Evolutionary conservation across 2,113 vertebrate genomes (phyloP), one percentile per base, ranked within the genome.

Genomic region (Daboia siamensis): DNA sequence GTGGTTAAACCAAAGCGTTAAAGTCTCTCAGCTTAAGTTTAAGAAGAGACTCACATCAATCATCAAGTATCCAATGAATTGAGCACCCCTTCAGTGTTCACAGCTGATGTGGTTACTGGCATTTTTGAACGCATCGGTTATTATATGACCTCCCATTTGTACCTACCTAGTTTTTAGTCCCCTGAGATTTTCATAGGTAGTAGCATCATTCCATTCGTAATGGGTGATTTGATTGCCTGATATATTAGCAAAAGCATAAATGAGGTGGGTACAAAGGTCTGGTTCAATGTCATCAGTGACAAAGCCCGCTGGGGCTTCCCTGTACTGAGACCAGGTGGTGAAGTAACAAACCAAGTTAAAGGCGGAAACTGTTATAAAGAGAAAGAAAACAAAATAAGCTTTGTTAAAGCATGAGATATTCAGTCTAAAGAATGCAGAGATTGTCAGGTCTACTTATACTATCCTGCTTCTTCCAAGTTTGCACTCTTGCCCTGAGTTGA

Each of bases 341-440:
- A 98, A 98, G 95, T 98, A 98, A 96, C 98, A 98, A 88, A 97
- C 97, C 94, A 98, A 92, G 39, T 97, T 97, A 95, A 95, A 96
- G 3, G 97, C 89, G 26, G 96, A 94, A 29, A 95, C 98, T 98
- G 92, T 59, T 86, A 44, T 54, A 51, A 44, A 86, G 74, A 86
- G 29, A 48, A 48, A 29, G 44, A 55, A 88, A 26, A 61, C 13
- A 10, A 21, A 64, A 23, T 24, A 51, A 91, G 1, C n/a, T 26
- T 48, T 39, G 0, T 48, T 80, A n/a, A 39, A 51, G 26, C 86
- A 87, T 21, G 86, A n/a, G 51, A 9, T 29, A 87, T 52, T 51
- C 86, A 21, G 5, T 39, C 69, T 80, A 80, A 21, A 80, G 17
- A 21, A 39, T 80, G 17, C 3, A 80, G 74, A 80, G 6, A 21